Evolutionary conservation across 2,797 vertebrate genomes (phyloP).

Genomic region (Hylomyscus alleni): DNA sequence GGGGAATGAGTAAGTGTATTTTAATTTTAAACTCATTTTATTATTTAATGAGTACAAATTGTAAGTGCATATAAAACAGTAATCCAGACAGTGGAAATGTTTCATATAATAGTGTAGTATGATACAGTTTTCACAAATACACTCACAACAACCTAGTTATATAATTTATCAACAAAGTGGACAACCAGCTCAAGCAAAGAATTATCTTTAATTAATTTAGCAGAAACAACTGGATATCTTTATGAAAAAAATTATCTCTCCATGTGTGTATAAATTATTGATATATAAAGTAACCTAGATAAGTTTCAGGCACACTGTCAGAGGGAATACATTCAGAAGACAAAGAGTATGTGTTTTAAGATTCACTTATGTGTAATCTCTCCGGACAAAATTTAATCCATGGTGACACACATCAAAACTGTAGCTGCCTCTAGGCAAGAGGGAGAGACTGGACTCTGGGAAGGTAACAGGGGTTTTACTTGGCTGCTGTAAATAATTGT

Average conservation of each 20-base stretch:
- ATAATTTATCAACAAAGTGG: slow-evolving; percentile 51
- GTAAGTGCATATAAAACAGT: neutral
- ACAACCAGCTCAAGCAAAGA: neutral
- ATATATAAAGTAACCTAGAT: neutral
- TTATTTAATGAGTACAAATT: neutral
- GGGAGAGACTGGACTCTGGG: neutral
- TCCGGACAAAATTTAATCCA: neutral
- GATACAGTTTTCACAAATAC: neutral
- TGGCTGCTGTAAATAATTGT: neutral
- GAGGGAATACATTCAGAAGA: neutral
- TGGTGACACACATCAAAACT: neutral
- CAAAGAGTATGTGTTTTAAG: neutral
- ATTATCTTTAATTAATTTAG: neutral
- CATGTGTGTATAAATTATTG: neutral
- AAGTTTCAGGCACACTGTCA: neutral
- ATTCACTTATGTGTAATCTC: neutral
- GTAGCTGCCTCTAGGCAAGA: neutral
- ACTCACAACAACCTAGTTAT: neutral
- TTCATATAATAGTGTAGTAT: neutral
- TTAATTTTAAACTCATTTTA: neutral
- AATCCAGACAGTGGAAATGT: neutral
- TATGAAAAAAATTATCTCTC: neutral
- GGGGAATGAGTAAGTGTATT: neutral
- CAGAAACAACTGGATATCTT: neutral
- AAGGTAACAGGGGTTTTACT: neutral